Evolutionary conservation across 1,140 invertebrate species (phyloP).

Genomic region (Batillaria attramentaria): DNA sequence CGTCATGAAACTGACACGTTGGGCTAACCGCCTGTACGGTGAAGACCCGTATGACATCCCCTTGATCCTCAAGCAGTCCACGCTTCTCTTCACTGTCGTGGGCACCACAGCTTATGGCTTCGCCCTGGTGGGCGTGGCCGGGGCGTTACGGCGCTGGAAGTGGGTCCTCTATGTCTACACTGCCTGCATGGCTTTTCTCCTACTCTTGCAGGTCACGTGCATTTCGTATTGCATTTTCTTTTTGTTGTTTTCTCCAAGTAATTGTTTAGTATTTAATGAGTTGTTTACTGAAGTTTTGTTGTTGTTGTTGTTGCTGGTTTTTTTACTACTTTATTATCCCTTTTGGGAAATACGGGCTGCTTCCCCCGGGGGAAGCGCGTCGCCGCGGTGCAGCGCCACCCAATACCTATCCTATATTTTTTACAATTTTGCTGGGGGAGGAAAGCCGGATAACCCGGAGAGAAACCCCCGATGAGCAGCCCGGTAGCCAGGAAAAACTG

Average conservation of each 20-base stretch:
- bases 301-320: too few relatives aligned
- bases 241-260: neutral
- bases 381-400: too few relatives aligned
- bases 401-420: too few relatives aligned
- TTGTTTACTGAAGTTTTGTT: too few relatives aligned
- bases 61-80: neutral
- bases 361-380: too few relatives aligned
- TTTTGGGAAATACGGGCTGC: too few relatives aligned
- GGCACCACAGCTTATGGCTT: neutral
- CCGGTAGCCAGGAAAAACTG: too few relatives aligned
- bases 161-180: neutral
- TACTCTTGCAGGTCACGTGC: conserved; percentile 3
- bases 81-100: neutral
- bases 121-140: neutral
- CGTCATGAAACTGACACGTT: neutral
- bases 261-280: neutral
- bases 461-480: too few relatives aligned
- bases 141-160: neutral
- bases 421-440: too few relatives aligned
- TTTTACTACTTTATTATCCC: too few relatives aligned
- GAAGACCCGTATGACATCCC: neutral
- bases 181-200: neutral
- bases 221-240: neutral
- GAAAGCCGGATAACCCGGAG: too few relatives aligned
- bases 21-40: neutral